Evolutionary conservation across 2,797 vertebrate species (phyloP).

Genomic region (Octomys mimax): DNA sequence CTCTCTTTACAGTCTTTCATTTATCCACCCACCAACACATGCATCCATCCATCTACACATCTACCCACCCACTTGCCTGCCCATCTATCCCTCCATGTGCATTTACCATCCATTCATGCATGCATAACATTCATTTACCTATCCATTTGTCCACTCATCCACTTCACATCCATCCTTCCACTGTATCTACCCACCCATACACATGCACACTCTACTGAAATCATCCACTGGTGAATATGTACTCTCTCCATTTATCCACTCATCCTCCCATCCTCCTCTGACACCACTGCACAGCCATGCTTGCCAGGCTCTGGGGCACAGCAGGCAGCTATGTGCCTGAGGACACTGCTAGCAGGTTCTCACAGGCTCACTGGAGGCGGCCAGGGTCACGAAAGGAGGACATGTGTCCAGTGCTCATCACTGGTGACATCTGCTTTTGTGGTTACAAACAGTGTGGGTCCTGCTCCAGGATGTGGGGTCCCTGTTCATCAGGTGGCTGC

Average conservation of each 20-base stretch:
- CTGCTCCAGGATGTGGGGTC: too few relatives aligned
- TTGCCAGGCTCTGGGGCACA: not conserved
- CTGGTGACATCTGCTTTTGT: not conserved
- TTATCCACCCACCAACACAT: too few relatives aligned
- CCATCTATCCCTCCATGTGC: too few relatives aligned
- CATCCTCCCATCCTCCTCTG: not conserved
- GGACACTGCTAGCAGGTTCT: not conserved
- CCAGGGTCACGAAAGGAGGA: not conserved
- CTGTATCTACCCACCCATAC: not conserved
- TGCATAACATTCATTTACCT: not conserved
- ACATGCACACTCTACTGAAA: not conserved
- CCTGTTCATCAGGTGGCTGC: not conserved
- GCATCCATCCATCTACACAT: too few relatives aligned
- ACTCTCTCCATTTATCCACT: too few relatives aligned
- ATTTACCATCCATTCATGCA: not conserved
- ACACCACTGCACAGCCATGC: not conserved
- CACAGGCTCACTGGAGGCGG: not conserved
- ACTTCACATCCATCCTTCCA: not conserved
- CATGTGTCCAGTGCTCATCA: not conserved
- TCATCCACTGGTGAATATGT: not conserved
- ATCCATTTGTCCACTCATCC: too few relatives aligned
- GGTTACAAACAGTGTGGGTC: not conserved
- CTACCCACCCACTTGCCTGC: too few relatives aligned
- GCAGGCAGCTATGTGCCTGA: too few relatives aligned
- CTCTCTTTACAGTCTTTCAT: too few relatives aligned